A percentile compares a stretch with the other conserved stretches of the same genome.
Conservation (phyloP, 2,888 invertebrate genomes). For the Ormyrus rosae region DNA sequence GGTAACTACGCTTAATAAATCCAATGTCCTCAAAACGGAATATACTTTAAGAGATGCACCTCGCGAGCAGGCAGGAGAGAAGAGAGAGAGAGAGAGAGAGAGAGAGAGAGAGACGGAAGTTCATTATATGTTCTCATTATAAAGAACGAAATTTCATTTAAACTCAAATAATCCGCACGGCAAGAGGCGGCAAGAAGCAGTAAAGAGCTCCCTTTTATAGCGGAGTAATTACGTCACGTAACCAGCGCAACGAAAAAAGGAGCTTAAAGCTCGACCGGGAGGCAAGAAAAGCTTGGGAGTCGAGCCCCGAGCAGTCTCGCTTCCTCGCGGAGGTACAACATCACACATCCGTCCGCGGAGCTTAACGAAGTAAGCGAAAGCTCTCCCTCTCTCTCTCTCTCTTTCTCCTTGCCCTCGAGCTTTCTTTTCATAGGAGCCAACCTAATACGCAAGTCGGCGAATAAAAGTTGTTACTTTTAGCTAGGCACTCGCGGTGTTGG, state of each 20-base stretch:
- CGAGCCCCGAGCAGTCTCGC: slow-evolving; percentile 9
- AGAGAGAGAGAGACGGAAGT: background rate
- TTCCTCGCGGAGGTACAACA: slow-evolving; percentile 7
- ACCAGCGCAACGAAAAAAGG: slow-evolving; percentile 37
- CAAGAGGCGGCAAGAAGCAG: slow-evolving; percentile 15
- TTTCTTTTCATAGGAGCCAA: slow-evolving; percentile 17
- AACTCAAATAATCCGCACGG: slow-evolving; percentile 35
- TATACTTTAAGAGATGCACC: too few species aligned
- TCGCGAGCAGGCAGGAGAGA: too few species aligned
- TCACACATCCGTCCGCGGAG: slow-evolving; percentile 27
- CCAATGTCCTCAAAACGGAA: too few species aligned
- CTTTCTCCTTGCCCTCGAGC: background rate
- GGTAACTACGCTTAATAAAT: too few species aligned
- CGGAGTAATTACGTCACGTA: slow-evolving; percentile 53
- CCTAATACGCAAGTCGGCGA: slow-evolving; percentile 1
- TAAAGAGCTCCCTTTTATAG: slow-evolving; percentile 39
- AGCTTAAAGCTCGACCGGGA: slow-evolving; percentile 34
- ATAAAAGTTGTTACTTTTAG: background rate
- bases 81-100: too few species aligned
- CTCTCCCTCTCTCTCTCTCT: background rate
- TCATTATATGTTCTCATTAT: slow-evolving; percentile 27
- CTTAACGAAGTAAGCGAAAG: slow-evolving; percentile 37
- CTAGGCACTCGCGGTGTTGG: too few species aligned
- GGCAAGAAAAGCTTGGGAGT: slow-evolving; percentile 31
- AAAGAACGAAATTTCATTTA: slow-evolving; percentile 40